Conservation (phyloP, 1,140 invertebrate genomes). For the Aricia agestis region DNA sequence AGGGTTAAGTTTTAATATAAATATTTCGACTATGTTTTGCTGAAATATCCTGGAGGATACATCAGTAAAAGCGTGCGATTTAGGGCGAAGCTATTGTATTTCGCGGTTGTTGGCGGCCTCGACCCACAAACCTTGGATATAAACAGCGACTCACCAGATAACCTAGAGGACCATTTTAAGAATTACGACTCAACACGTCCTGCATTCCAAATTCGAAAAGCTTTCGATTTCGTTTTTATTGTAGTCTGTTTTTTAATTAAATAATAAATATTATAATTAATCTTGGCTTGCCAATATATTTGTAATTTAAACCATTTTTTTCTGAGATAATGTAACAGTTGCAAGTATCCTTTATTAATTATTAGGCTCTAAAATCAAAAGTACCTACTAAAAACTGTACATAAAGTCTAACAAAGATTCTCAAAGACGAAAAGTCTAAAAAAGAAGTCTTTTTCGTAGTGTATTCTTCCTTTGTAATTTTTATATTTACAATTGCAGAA, state of each 20-base stretch:
- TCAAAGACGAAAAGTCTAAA: too few relatives aligned
- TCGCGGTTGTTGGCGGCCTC: constrained; percentile 40
- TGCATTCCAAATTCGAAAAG: neutral
- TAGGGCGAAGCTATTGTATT: constrained; percentile 27
- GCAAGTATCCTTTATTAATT: too few relatives aligned
- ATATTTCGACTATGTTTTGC: too few relatives aligned
- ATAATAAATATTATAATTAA: too few relatives aligned
- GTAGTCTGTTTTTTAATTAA: neutral
- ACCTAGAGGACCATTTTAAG: constrained; percentile 33
- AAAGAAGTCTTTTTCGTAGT: neutral
- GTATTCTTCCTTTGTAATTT: neutral
- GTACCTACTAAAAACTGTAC: too few relatives aligned
- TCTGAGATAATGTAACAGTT: too few relatives aligned
- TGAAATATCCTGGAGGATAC: too few relatives aligned
- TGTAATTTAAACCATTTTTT: too few relatives aligned
- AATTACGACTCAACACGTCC: neutral
- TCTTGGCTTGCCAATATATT: too few relatives aligned
- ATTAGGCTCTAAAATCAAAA: too few relatives aligned
- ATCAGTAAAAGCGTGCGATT: neutral
- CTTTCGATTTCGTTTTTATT: neutral
- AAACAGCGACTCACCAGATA: constrained; percentile 37
- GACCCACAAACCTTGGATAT: constrained; percentile 43
- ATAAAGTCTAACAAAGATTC: too few relatives aligned
- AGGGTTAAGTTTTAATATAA: too few relatives aligned
- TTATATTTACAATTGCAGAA: neutral